Evolutionary conservation across 2,797 vertebrate species (phyloP), one percentile per base, ranked within the genome.

Genomic region (Acipenser transmontanus): DNA sequence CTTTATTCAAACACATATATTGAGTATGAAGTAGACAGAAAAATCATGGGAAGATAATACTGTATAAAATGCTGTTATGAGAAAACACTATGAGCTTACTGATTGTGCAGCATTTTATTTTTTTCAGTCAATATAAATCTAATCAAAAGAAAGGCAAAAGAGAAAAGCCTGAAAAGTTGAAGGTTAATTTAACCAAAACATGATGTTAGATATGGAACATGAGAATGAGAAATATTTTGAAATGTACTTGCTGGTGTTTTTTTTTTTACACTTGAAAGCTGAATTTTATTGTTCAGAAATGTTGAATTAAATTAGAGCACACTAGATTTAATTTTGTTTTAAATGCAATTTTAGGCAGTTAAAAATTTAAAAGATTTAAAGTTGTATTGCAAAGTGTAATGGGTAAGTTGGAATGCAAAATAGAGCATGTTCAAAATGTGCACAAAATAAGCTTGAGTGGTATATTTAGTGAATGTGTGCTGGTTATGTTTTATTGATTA

Each of bases 381-480:
- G 3, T 34, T 34, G 34, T 34, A 34, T 34, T 34, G 34, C 34
- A 34, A 89, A 85, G 85, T 88, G 85, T 91, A 87, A 85, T 80
- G 84, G 85, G 88, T 88, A 90, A 85, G 87, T 88, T 86, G 91
- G 90, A 94, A 94, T 95, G 93, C 92, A 89, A 83, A 70, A 84
- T 93, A 89, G 86, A 92, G 94, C 94, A 96, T 97, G 95, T 92
- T 93, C 87, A 85, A 91, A 89, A 88, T 91, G 90, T 95, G 91
- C 94, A 92, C 92, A 90, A 89, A 88, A 91, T 88, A 88, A 91
- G 89, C 91, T 94, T 93, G 88, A 90, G 85, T 88, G 86, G 84
- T 91, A 77, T 80, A 82, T 92, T 87, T 89, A 83, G 82, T 93
- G 88, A 90, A 87, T 87, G 85, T 61, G 84, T 91, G 81, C 81